Evolutionary conservation across 1,140 invertebrate species (phyloP), one percentile per base, ranked within the genome.

Genomic region (Nebria ingens): DNA sequence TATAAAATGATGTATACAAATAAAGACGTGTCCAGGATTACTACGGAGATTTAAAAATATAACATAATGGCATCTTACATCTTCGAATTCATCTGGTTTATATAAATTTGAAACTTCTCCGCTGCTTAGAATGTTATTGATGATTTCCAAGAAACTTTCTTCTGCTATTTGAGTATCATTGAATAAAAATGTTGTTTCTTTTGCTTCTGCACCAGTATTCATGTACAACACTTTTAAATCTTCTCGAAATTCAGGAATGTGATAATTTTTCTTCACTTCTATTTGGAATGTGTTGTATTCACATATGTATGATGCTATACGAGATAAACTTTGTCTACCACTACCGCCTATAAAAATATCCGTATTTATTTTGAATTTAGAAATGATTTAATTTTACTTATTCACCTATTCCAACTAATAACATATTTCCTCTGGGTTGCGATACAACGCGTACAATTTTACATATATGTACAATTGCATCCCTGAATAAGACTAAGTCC

Each of bases 31-130:
- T n/a, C n/a, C n/a, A n/a, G n/a, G n/a, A 29, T 29, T 29, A 29
- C 15, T 4, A 6, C 17, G 57, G 34, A 57, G 6, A 34, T 21
- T 51, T 53, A 55, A 49, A 58, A 51, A 25, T 23, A 21, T 19
- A 12, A 2, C 20, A 19, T 2, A 25, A 22, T 50, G 50, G 23
- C 58, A 54, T 51, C 53, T 50, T 22, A 78, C 82, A 54, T 87
- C 84, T 67, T 92, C 89, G 70, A 91, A 86, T 68, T 93, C 89
- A 61, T 92, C 88, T 0, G 78, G 66, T 68, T 89, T 90, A 69
- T 83, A 92, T 21, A 92, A 72, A 71, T 91, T 91, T 15, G 87
- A 80, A 51, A 91, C 81, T 74, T 93, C 89, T 1, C 88, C 89
- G 45, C 85, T 85, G 63, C 87, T 91, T 38, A 93, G 71, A 74